phyloP scores from a whole-genome alignment of 2,113 vertebrate genomes.

The Spermophilus dauricus region DNA sequence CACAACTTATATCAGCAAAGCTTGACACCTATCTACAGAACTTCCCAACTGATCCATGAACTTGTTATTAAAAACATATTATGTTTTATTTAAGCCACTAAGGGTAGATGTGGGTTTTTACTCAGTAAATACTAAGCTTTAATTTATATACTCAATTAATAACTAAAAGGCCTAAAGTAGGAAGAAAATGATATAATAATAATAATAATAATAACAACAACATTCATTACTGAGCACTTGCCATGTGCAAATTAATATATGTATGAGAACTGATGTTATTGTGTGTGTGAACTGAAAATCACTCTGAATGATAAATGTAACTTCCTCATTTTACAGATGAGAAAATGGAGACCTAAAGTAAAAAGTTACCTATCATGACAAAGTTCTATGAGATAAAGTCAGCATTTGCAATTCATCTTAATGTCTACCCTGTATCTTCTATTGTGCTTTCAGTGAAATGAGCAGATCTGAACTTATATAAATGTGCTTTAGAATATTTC shows the following conservation, averaged over 20 bases:
- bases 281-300: neutral
- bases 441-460: neutral
- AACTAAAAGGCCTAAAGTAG: neutral
- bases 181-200: neutral
- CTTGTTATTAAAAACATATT: neutral
- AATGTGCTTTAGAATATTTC: neutral
- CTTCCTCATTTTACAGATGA: neutral
- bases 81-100: neutral
- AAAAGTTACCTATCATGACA: neutral
- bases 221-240: neutral
- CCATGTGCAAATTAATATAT: neutral
- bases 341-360: conserved; percentile 2
- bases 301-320: neutral
- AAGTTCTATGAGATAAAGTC: neutral
- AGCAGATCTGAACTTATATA: neutral
- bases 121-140: neutral
- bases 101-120: neutral
- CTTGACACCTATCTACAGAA: neutral
- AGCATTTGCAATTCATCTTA: conserved; percentile 8
- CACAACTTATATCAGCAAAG: neutral
- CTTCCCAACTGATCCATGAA: neutral
- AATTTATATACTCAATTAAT: neutral
- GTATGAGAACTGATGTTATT: neutral
- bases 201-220: neutral
- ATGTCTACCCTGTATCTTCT: neutral